Percentiles rank a stretch among this genome's conserved stretches.
These are phyloP conservation scores for Trichogramma pretiosum DNA, from an alignment of 1,140 invertebrate species.

Conservation along the genomic window DNA sequence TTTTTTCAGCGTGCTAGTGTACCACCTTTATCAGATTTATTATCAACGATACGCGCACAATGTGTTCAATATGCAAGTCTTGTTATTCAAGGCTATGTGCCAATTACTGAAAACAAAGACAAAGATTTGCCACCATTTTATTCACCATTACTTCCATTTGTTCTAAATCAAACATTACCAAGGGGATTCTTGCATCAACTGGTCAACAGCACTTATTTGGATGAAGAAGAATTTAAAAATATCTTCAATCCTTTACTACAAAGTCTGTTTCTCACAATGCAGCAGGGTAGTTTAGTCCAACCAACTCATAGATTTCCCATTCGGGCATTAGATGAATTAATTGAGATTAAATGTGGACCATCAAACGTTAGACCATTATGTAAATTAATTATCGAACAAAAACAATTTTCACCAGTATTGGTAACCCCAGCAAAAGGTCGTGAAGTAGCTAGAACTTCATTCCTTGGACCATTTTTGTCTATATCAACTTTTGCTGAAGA, in stretches of 20 bases:
- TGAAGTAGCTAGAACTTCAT: slow-evolving; percentile 76
- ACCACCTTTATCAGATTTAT: slow-evolving; percentile 49
- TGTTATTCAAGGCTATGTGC: slow-evolving; percentile 50
- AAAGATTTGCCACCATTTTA: too few relatives aligned
- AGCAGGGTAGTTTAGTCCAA: slow-evolving; percentile 59
- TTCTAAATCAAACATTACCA: slow-evolving; percentile 57
- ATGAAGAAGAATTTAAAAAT: slow-evolving; percentile 49
- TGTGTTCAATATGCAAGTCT: slow-evolving; percentile 55
- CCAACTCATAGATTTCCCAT: slow-evolving; percentile 63
- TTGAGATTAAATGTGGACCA: slow-evolving; percentile 57
- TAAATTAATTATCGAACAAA: slow-evolving; percentile 62
- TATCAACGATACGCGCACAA: slow-evolving; percentile 53
- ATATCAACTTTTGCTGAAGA: slow-evolving; percentile 90
- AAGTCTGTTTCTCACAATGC: slow-evolving; percentile 59
- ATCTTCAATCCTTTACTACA: slow-evolving; percentile 67
- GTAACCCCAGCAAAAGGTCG: slow-evolving; percentile 63
- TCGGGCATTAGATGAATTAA: slow-evolving; percentile 56
- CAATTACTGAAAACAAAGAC: too few relatives aligned
- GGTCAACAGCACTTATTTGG: slow-evolving; percentile 48
- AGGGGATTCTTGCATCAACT: slow-evolving; percentile 60
- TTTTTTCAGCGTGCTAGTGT: slow-evolving; percentile 48
- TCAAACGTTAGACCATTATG: slow-evolving; percentile 64
- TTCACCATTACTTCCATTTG: slow-evolving; percentile 51
- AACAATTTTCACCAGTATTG: slow-evolving; percentile 67
- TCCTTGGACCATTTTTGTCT: slow-evolving; percentile 80